These are phyloP conservation scores for Amphiprion ocellaris DNA, from an alignment of 2,113 vertebrate species.

Conservation along the genomic window DNA sequence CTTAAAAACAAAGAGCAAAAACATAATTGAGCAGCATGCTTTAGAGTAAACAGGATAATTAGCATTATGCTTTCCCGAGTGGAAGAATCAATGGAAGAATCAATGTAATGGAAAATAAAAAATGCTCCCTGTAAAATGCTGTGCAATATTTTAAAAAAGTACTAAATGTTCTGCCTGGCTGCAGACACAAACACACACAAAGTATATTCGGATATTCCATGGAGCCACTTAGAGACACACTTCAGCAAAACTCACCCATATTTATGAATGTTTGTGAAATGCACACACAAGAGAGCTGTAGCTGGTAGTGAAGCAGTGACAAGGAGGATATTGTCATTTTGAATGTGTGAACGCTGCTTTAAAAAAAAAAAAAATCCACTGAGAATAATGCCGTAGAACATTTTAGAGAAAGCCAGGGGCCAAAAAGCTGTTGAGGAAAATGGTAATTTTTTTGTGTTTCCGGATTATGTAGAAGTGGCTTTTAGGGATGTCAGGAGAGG, in stretches of 20 bases:
- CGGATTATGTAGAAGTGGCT: constrained; percentile 63
- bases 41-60: constrained; percentile 35
- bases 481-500: constrained; percentile 64
- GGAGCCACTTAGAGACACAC: constrained; percentile 23
- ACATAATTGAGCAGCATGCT: background rate
- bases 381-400: constrained; percentile 43
- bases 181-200: background rate
- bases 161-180: background rate
- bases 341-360: constrained; percentile 49
- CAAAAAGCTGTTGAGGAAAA: constrained; percentile 39
- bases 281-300: constrained; percentile 23
- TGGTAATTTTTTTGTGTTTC: constrained; percentile 41
- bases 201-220: constrained; percentile 15
- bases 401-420: constrained; percentile 55
- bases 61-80: background rate
- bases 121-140: background rate
- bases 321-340: constrained; percentile 42
- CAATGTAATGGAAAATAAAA: constrained; percentile 8
- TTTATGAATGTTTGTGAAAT: constrained; percentile 46
- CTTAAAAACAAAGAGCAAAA: constrained; percentile 14
- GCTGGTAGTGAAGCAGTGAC: constrained; percentile 15
- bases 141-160: constrained; percentile 1
- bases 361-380: constrained; percentile 15
- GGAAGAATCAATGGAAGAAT: constrained; percentile 30
- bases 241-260: constrained; percentile 29